phyloP scores from a whole-genome alignment of 2,888 invertebrate species.

The Tipula confusa region DNA sequence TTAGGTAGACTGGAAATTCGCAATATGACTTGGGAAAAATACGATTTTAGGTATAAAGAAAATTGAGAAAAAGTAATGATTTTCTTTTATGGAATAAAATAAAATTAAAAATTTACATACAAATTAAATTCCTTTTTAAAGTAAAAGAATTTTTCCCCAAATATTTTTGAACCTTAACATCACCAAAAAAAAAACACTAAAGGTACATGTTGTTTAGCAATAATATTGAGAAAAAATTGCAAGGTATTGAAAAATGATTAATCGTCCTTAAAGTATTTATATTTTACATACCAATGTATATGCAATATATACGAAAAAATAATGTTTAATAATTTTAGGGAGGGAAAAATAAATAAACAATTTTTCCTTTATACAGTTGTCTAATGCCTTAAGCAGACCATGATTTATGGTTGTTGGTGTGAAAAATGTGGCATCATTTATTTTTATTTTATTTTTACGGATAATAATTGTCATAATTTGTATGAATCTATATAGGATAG shows the following conservation, averaged over 20 bases:
- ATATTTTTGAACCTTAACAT: background rate
- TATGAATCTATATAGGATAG: too few relatives aligned
- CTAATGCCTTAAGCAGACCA: background rate
- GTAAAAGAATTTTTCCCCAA: background rate
- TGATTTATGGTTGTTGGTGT: background rate
- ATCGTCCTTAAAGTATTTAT: background rate
- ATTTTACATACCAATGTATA: background rate
- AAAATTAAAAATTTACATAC: background rate
- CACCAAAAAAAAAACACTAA: background rate
- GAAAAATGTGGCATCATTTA: background rate
- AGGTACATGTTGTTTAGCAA: background rate
- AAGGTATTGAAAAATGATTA: slow-evolving; percentile 25
- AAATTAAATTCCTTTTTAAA: background rate
- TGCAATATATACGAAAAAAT: background rate
- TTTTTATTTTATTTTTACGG: too few relatives aligned
- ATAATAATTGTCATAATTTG: background rate
- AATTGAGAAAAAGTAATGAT: background rate
- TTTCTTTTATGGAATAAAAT: background rate
- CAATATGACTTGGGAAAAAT: background rate
- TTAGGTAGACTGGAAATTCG: too few relatives aligned
- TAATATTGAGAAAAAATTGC: background rate
- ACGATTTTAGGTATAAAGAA: background rate
- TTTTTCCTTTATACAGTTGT: background rate
- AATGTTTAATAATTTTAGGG: background rate
- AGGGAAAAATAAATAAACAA: background rate